These are phyloP conservation scores for Coelopa frigida DNA, from an alignment of 1,140 invertebrate species.

Conservation along the genomic window DNA sequence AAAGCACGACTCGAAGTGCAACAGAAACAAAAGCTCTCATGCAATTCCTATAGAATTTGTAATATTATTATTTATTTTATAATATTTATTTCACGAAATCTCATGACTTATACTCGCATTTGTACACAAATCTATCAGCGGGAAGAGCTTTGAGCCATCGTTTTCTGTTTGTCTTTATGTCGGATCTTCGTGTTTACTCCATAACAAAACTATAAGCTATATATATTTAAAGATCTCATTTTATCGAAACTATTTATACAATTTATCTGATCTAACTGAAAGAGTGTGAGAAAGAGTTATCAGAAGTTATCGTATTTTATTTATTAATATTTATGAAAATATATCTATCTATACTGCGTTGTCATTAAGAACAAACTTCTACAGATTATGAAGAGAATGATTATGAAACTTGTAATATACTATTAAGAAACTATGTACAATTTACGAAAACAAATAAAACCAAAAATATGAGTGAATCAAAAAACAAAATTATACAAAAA, in stretches of 20 bases:
- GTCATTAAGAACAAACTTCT: background rate
- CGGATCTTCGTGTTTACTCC: no score
- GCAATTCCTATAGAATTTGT: no score
- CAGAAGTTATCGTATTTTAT: no score
- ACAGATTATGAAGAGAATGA: background rate
- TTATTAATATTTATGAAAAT: constrained; percentile 6
- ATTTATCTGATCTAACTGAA: no score
- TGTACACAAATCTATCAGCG: constrained; percentile 29
- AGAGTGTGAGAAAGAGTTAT: no score
- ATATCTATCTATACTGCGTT: constrained; percentile 3
- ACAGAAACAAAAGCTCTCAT: no score
- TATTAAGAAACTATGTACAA: no score
- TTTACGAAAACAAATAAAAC: no score
- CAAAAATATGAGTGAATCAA: no score
- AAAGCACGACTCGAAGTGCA: no score
- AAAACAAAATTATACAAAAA: background rate
- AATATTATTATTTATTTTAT: background rate
- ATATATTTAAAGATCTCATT: constrained; percentile 7
- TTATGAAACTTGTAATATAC: constrained; percentile 5
- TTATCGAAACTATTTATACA: constrained; percentile 6
- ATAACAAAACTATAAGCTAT: no score
- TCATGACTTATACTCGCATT: constrained; percentile 42
- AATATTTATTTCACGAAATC: constrained; percentile 8
- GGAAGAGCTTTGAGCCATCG: background rate
- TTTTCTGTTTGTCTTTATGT: no score